Conservation (phyloP, 2,888 invertebrate species). For the Nematopogon swammerdamellus region DNA sequence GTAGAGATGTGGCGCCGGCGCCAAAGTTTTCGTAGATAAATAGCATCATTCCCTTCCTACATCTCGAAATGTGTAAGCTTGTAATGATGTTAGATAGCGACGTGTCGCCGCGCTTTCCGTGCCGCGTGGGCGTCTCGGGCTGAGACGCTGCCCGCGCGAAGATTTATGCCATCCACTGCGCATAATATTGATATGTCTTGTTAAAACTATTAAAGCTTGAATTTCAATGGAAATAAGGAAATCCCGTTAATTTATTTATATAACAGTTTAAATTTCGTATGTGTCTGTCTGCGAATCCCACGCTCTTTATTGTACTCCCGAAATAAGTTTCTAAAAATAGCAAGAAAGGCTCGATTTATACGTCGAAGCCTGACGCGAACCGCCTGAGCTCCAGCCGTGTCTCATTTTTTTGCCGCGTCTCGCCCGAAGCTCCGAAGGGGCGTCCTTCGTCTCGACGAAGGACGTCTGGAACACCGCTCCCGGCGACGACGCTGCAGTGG, state of each 20-base stretch:
- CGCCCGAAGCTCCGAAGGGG: background rate
- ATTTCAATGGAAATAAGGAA: too few relatives aligned
- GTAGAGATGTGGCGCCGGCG: too few relatives aligned
- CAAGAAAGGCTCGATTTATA: too few relatives aligned
- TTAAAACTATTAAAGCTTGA: too few relatives aligned
- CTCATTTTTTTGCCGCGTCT: background rate
- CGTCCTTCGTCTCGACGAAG: background rate
- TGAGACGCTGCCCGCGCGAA: too few relatives aligned
- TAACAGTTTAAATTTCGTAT: too few relatives aligned
- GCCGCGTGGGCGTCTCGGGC: background rate
- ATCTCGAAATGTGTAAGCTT: background rate
- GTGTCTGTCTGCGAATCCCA: too few relatives aligned
- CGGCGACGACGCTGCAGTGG: background rate
- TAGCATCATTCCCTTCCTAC: background rate
- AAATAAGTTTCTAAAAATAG: too few relatives aligned
- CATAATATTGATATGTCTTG: background rate
- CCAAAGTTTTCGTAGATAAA: background rate
- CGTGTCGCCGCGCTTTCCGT: background rate
- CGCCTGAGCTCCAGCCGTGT: too few relatives aligned
- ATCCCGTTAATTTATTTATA: too few relatives aligned
- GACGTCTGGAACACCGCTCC: background rate
- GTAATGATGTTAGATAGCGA: background rate
- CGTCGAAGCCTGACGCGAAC: too few relatives aligned
- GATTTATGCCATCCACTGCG: background rate
- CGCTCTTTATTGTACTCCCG: too few relatives aligned